A percentile compares a stretch with the other conserved stretches of the same genome.
phyloP scores from a whole-genome alignment of 2,113 vertebrate species.

The Callocephalon fimbriatum region DNA sequence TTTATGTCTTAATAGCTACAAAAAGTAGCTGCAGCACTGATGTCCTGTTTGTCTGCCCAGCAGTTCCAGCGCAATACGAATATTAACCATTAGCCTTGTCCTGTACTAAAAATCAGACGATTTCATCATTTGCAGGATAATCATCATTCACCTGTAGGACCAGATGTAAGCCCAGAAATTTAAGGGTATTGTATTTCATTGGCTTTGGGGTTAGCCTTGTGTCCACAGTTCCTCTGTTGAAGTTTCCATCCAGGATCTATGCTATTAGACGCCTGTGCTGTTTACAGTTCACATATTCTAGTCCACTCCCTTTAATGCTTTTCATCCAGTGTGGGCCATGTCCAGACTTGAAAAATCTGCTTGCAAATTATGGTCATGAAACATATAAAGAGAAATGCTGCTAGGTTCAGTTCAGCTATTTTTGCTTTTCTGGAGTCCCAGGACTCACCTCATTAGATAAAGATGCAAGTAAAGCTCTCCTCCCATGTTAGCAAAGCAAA shows the following conservation, averaged over 20 bases:
- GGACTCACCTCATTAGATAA: not conserved
- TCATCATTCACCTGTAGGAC: not conserved
- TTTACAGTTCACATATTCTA: not conserved
- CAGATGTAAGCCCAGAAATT: not conserved
- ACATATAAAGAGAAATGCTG: not conserved
- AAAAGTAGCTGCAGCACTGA: not conserved
- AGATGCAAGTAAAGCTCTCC: not conserved
- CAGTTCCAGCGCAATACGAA: not conserved
- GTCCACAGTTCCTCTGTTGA: not conserved
- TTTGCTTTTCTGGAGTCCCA: not conserved
- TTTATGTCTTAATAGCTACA: not conserved
- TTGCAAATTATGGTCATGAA: not conserved
- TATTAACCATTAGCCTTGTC: not conserved
- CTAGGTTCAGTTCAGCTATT: not conserved
- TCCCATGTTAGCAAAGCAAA: not conserved
- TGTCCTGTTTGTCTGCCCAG: not conserved
- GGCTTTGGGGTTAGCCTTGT: not conserved
- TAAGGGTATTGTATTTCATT: not conserved
- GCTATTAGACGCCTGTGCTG: not conserved
- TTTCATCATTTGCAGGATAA: not conserved
- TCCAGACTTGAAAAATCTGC: constrained; percentile 18
- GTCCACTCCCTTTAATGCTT: not conserved
- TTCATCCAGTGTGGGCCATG: not conserved
- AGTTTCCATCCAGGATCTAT: not conserved
- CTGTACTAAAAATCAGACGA: not conserved